Base-by-base conservation (phyloP, 2,797 vertebrate species). In the Platalea minor region DNA sequence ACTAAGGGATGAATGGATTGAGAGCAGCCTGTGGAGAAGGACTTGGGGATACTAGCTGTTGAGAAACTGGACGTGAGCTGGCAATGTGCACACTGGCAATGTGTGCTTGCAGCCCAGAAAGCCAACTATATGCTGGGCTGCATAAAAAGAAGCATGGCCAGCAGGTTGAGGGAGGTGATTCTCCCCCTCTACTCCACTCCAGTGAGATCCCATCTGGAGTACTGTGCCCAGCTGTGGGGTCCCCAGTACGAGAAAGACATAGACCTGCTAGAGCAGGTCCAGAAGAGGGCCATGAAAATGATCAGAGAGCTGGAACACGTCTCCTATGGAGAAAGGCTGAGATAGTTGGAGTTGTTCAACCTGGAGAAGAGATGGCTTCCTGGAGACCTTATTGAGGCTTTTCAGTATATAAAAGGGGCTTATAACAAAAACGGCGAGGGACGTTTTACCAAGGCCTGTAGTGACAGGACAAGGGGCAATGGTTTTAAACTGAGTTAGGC, bases 361-460 rank as follows among this genome's bases (percentile, higher is more conserved):
- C 20, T 53, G 35, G 35, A 48, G n/a, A 39, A 60, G 6, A 72
- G 25, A 48, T 50, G 17, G 18, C 10, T 73, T 33, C 2, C 1
- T 4, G 26, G 43, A 59, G 20, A 41, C 9, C 4, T 56, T 33
- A 31, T 15, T 57, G 17, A 2, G 5, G 28, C 6, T 4, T 74
- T 74, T 75, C 6, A 29, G n/a, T 46, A 20, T n/a, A 10, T 14
- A 54, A n/a, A 67, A 35, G 6, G 6, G 20, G 13, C 18, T 45
- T 75, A 17, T 8, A 46, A 41, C 26, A n/a, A 50, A 70, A 50
- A 21, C 0, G 0, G 3, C 0, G 3, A 37, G 26, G 43, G 8
- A 50, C 29, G 23, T 57, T 60, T 73, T 50, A 51, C 17, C n/a
- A 75, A 51, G 8, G 28, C 33, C 33, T 45, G 10, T 11, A 33